Evolutionary conservation across 2,888 invertebrate species (phyloP), one percentile per base, ranked within the genome.

Genomic region (Nomada goodeniana): DNA sequence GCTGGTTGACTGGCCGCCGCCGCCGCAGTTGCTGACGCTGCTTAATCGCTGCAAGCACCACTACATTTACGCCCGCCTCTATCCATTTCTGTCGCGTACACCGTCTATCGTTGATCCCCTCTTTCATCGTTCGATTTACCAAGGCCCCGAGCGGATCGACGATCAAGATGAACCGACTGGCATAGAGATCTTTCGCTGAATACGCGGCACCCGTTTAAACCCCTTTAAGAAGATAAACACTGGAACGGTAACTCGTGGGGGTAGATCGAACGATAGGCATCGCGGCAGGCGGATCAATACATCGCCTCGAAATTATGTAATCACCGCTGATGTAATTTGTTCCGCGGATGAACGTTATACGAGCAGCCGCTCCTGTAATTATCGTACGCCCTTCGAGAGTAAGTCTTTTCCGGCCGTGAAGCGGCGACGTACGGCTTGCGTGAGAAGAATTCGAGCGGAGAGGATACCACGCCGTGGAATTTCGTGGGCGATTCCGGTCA

Each of bases 41-140:
- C 78, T 65, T 85, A 80, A 86, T 86, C 81, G 88, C 71, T 72
- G 47, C 29, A 44, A 59, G 55, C 73, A 26, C 70, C 55, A 36
- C 50, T 52, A 18, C 63, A 36, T 67, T 63, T 57, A 65, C 50
- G 23, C 63, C 55, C 20, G 26, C 44, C 36, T 29, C n/a, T 26
- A 9, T 44, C 42, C 26, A 10, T n/a, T 53, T 75, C 61, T 52
- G 23, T 20, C 55, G 47, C n/a, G 36, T 63, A 47, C 82, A 13
- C 52, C 50, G 15, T 47, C 68, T 3, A 3, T 26, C 23, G 15
- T 23, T 15, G 59, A 59, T 60, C 42, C 44, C 67, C 50, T 47
- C 47, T 44, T 71, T 60, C 26, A 71, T 68, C 76, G 57, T 88
- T 81, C 84, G 86, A 87, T 87, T 87, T 88, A 84, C 76, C 59